These are phyloP conservation scores for Arothron firmamentum DNA, from an alignment of 2,113 vertebrate genomes.

Conservation along the genomic window DNA sequence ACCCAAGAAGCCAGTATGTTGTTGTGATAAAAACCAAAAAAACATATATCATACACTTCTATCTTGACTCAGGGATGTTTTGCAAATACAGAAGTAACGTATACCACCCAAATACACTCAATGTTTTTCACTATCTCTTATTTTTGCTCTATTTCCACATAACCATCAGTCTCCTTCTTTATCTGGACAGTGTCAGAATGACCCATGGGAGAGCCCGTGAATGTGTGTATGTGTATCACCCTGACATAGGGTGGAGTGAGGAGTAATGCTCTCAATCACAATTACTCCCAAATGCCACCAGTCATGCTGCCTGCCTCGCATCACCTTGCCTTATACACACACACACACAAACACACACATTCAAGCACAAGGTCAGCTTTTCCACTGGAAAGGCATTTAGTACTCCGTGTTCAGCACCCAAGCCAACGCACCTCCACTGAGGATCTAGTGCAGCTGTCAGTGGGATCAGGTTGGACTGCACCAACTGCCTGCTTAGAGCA, in stretches of 20 bases:
- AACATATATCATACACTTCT: no score
- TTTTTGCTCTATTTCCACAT: slow-evolving; percentile 40
- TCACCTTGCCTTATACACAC: slow-evolving; percentile 40
- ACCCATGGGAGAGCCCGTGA: slow-evolving; percentile 62
- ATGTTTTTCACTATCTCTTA: slow-evolving; percentile 9
- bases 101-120: slow-evolving; percentile 11
- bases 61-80: slow-evolving; percentile 28
- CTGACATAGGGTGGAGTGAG: slow-evolving; percentile 63
- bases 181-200: slow-evolving; percentile 77
- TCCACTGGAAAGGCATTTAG: slow-evolving; percentile 55
- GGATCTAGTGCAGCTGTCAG: slow-evolving; percentile 67
- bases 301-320: slow-evolving; percentile 58
- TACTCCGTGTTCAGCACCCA: slow-evolving; percentile 32
- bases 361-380: slow-evolving; percentile 55
- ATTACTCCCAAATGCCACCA: slow-evolving; percentile 68
- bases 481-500: slow-evolving; percentile 62
- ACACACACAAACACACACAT: slow-evolving; percentile 26
- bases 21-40: no score
- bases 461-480: slow-evolving; percentile 46
- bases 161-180: slow-evolving; percentile 64
- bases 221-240: slow-evolving; percentile 26
- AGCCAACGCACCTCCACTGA: slow-evolving; percentile 52
- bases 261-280: slow-evolving; percentile 71
- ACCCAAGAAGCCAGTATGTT: no score
- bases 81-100: background rate